Evolutionary conservation across 1,140 invertebrate species (phyloP), one percentile per base, ranked within the genome.

Genomic region (Chironomus striatipennis): DNA sequence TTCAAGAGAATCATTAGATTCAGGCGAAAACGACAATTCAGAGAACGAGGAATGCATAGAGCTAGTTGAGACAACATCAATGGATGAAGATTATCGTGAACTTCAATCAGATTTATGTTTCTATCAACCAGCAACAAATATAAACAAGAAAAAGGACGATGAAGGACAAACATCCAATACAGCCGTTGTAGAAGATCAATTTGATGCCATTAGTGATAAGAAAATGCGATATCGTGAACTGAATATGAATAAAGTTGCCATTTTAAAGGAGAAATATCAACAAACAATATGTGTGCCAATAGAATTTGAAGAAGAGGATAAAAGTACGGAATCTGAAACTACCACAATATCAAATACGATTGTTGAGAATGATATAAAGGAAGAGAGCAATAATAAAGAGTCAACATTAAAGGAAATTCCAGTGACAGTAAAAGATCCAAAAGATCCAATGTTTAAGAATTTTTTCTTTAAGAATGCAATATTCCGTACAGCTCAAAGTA

Each of bases 1-100:
- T 76, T 88, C 87, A 73, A 85, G 89, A 74, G 90, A 91, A 79
- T 91, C 89, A 77, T 84, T 92, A 64, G 89, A 91, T 78, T 90
- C 88, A 2, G 87, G 88, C 42, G 86, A 89, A 77, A 87, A 86
- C 77, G 86, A 86, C 77, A 84, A 83, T 73, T 80, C 83, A 75
- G 86, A 86, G n/a, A n/a, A n/a, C 12, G 85, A 85, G 24, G 85
- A 87, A 75, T 82, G 81, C 76, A 79, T 82, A 15, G 81, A 82
- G 64, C 78, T 82, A n/a, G 77, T 81, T 74, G 81, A 82, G 17
- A 81, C 81, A 5, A 80, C 77, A 9, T 82, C 81, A 5, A 81
- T 82, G 77, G 81, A 82, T 74, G 81, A 81, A 73, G 81, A 82
- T 74, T 82, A 82, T 75, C 77, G 78, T 74, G 73, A 78, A 75